A percentile compares a stretch with the other conserved stretches of the same genome.
These are phyloP conservation scores for Myotis yumanensis DNA, from an alignment of 2,113 vertebrate species.

Conservation along the genomic window DNA sequence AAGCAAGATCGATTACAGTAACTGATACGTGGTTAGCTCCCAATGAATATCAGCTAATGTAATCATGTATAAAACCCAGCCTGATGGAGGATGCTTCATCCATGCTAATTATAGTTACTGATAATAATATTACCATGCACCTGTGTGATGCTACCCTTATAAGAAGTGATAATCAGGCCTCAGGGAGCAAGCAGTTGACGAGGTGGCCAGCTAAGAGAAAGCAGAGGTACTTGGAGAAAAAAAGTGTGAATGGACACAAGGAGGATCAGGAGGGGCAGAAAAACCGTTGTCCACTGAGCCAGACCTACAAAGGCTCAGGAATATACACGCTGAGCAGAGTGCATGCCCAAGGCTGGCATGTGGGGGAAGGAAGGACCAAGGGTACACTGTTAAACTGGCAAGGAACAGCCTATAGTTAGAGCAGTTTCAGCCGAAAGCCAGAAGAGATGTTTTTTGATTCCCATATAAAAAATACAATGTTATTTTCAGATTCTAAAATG, in stretches of 20 bases:
- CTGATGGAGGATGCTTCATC: not conserved
- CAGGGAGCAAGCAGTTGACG: not conserved
- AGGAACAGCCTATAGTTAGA: not conserved
- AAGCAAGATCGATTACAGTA: not conserved
- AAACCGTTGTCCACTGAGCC: not conserved
- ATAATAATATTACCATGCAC: not conserved
- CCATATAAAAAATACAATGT: not conserved
- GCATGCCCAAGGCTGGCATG: not conserved
- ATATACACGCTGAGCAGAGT: accelerated
- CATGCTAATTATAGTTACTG: slow-evolving; percentile 42
- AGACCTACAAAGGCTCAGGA: not conserved
- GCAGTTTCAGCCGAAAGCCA: not conserved
- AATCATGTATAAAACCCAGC: slow-evolving; percentile 15
- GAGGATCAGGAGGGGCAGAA: not conserved
- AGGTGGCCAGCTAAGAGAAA: not conserved
- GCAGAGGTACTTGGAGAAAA: not conserved
- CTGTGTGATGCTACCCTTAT: not conserved
- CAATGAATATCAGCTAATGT: slow-evolving; percentile 1
- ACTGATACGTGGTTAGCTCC: not conserved
- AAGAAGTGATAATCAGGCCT: not conserved
- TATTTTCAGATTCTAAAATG: slow-evolving; percentile 6
- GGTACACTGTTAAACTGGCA: not conserved
- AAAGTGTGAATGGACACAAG: not conserved
- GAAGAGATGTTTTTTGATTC: not conserved
- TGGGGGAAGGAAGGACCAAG: not conserved